These are phyloP conservation scores for Hypotaenidia okinawae DNA, from an alignment of 2,797 vertebrate species.

Conservation along the genomic window DNA sequence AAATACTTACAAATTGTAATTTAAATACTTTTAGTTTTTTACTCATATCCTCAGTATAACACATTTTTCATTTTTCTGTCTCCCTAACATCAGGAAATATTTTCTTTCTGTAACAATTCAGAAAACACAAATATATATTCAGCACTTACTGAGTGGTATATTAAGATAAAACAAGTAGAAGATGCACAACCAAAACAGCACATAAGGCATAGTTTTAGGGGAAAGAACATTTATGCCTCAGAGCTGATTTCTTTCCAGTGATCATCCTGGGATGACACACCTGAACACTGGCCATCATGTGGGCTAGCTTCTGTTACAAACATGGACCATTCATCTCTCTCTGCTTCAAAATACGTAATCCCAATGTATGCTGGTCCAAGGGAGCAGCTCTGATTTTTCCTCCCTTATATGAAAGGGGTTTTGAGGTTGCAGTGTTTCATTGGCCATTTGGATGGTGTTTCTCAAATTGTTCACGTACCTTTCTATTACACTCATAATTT, in stretches of 20 bases:
- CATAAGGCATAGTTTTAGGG: background rate
- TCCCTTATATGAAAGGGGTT: background rate
- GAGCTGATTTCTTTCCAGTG: background rate
- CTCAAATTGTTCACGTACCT: background rate
- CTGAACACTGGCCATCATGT: background rate
- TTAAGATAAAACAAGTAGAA: background rate
- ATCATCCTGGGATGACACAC: background rate
- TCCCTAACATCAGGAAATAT: background rate
- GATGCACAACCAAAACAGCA: background rate
- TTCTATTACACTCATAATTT: background rate
- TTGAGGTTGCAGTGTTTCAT: background rate
- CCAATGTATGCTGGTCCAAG: background rate
- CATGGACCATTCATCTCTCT: background rate
- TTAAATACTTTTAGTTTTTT: background rate
- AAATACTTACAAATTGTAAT: no score
- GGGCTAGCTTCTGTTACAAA: background rate
- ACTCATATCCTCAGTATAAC: background rate
- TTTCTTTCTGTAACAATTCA: background rate
- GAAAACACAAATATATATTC: background rate
- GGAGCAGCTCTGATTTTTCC: background rate
- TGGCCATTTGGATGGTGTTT: background rate
- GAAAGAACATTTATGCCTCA: background rate
- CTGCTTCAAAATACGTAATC: background rate
- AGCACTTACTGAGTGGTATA: background rate
- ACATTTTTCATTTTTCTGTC: background rate